phyloP scores from a whole-genome alignment of 1,140 invertebrate genomes.

The Drosophila novamexicana region DNA sequence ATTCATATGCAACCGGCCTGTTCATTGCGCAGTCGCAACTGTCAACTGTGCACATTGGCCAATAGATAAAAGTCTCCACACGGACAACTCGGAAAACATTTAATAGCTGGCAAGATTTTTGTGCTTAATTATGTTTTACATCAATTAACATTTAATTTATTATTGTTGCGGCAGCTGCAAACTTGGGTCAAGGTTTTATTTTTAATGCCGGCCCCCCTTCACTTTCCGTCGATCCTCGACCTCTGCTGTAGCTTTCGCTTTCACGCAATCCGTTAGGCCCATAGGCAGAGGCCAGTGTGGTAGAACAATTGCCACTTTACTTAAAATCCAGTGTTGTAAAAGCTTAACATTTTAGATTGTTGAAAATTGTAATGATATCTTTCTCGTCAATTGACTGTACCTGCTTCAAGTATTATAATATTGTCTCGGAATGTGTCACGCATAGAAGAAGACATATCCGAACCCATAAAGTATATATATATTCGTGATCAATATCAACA shows the following conservation, averaged over 20 bases:
- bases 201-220: constrained; percentile 14
- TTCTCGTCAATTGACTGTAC: no score
- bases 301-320: background rate
- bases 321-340: background rate
- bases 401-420: no score
- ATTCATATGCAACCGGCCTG: constrained; percentile 31
- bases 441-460: no score
- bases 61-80: constrained; percentile 27
- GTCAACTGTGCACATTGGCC: constrained; percentile 48
- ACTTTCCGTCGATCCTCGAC: constrained; percentile 19
- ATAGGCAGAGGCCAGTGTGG: background rate
- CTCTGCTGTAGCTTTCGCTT: constrained; percentile 30
- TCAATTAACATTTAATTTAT: constrained; percentile 56
- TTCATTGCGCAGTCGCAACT: constrained; percentile 62
- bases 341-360: background rate
- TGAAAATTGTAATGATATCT: background rate
- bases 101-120: constrained; percentile 20
- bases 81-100: background rate
- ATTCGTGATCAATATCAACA: no score
- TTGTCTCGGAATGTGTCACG: no score
- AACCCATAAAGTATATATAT: no score
- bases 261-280: background rate
- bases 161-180: background rate
- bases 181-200: constrained; percentile 25
- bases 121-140: constrained; percentile 18